Evolutionary conservation across 2,113 vertebrate genomes (phyloP), one percentile per base, ranked within the genome.

Genomic region (Notiomystis cincta): DNA sequence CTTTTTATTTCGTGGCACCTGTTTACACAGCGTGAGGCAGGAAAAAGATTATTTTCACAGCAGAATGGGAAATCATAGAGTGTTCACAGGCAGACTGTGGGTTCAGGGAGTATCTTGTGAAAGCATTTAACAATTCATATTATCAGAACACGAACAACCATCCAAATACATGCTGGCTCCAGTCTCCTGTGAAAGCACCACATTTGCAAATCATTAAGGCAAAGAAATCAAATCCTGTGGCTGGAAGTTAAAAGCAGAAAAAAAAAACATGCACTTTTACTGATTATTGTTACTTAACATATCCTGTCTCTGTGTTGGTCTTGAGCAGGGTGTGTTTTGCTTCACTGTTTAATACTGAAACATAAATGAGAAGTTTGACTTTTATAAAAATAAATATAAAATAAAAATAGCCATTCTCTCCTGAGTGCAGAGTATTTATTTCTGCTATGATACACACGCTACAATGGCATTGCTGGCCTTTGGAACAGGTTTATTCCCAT

Each of bases 1-100:
- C 96, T 97, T 96, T 96, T 77, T 77, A 92, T 96, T 96, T 93
- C 5, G 25, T 90, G 88, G 88, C 90, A 96, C 95, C 95, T 97
- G 94, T 87, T 96, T 89, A 72, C 93, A 94, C 94, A 94, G 95
- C 38, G 8, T 73, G 97, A 87, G 70, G 81, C 81, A 92, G 69
- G 88, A 96, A 88, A 73, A 79, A 73, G 33, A 94, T 96, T 84
- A 75, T 67, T 90, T 75, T n/a, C 80, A 85, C 90, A 93, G 90
- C 54, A 88, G 81, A 91, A 78, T 38, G 53, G 69, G 92, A 91
- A 71, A 54, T 38, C 60, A 19, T 5, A 51, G 57, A 47, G 69
- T 5, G 11, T 57, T 82, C 45, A 69, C 4, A 1, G 64, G 42
- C 91, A 92, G 37, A 24, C 45, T 44, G 57, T 56, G 35, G 16